These are phyloP conservation scores for Rhinogobio ventralis DNA, from an alignment of 2,797 vertebrate genomes.

Conservation along the genomic window DNA sequence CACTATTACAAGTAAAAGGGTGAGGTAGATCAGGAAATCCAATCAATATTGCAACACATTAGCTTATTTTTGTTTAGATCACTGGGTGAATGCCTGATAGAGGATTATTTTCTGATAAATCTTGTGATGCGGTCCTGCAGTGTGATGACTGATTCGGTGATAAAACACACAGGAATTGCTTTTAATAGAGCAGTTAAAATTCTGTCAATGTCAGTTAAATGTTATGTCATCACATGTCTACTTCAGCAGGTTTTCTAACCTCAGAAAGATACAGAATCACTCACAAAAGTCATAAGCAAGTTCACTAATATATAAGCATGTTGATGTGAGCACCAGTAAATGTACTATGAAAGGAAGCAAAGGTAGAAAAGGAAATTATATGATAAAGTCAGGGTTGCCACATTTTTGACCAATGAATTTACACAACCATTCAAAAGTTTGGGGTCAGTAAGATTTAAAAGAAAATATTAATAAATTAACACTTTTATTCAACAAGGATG, in stretches of 20 bases:
- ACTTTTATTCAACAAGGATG: neutral
- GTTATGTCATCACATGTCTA: slow-evolving; percentile 9
- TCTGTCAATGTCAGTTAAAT: neutral
- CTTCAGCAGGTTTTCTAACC: neutral
- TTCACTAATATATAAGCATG: neutral
- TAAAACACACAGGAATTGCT: neutral
- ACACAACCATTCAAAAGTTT: neutral
- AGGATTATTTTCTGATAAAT: neutral
- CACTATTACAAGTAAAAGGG: neutral
- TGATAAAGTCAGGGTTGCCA: neutral
- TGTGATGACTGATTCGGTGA: neutral
- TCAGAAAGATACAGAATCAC: neutral
- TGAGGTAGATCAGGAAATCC: neutral
- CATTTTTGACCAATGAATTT: neutral
- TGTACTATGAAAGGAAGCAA: neutral
- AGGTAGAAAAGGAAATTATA: neutral
- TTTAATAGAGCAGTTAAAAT: neutral
- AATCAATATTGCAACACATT: neutral
- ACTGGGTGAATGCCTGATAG: neutral
- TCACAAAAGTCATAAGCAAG: neutral
- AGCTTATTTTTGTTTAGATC: neutral
- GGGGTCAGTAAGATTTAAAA: neutral
- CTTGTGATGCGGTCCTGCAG: neutral
- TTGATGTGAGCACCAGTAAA: neutral
- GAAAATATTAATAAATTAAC: too few species aligned